phyloP scores from a whole-genome alignment of 2,888 invertebrate genomes.

The Osmoderma eremita region DNA sequence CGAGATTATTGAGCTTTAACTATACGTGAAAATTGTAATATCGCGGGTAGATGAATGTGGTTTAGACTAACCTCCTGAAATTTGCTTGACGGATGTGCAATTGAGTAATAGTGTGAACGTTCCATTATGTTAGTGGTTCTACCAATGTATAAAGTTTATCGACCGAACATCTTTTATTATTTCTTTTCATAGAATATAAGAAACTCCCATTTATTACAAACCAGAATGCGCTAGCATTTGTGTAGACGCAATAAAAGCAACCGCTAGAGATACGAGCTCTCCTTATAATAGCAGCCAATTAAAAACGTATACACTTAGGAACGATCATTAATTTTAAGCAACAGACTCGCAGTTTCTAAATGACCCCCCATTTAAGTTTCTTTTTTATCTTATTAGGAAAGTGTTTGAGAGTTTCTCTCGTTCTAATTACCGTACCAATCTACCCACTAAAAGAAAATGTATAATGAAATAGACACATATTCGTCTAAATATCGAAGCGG shows the following conservation, averaged over 20 bases:
- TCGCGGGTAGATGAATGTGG: too few species aligned
- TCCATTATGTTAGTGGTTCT: too few species aligned
- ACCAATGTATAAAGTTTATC: too few species aligned
- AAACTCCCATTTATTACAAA: background rate
- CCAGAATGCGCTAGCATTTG: background rate
- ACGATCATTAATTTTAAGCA: slow-evolving; percentile 30
- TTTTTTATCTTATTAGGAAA: slow-evolving; percentile 23
- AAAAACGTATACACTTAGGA: slow-evolving; percentile 11
- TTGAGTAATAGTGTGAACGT: too few species aligned
- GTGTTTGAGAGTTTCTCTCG: slow-evolving; percentile 13
- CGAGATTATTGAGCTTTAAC: too few species aligned
- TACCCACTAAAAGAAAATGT: slow-evolving; percentile 6
- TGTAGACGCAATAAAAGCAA: slow-evolving; percentile 7
- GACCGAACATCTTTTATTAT: too few species aligned
- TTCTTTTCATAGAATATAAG: background rate
- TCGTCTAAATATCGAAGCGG: too few species aligned
- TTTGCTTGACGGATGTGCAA: too few species aligned
- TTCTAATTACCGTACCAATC: slow-evolving; percentile 25
- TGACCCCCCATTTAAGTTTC: slow-evolving; percentile 21
- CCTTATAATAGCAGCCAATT: slow-evolving; percentile 26
- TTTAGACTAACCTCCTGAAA: too few species aligned
- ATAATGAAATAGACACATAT: too few species aligned
- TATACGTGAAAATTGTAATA: too few species aligned
- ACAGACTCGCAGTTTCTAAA: slow-evolving; percentile 22
- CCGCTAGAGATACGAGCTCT: background rate